Evolutionary conservation across 2,113 vertebrate species (phyloP).

Genomic region (Colinus virginianus): DNA sequence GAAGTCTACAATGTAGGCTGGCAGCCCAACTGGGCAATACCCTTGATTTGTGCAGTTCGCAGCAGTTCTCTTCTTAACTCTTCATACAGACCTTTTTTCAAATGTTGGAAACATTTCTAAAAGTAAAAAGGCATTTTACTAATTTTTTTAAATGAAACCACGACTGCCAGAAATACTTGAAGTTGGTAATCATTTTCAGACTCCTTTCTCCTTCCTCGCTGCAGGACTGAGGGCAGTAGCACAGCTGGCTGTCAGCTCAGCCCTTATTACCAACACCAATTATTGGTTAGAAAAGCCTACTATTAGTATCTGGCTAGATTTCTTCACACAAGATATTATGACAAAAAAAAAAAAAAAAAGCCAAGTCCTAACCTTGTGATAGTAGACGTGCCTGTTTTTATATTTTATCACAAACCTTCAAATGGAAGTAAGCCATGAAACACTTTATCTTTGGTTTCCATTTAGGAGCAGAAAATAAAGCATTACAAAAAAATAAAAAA

Average conservation of each 20-base stretch:
- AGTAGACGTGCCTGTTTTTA: slow-evolving; percentile 54
- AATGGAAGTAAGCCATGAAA: slow-evolving; percentile 54
- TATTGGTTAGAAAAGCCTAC: slow-evolving; percentile 75
- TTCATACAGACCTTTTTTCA: slow-evolving; percentile 60
- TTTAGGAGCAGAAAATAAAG: not conserved
- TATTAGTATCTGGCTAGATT: slow-evolving; percentile 70
- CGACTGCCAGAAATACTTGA: slow-evolving; percentile 69
- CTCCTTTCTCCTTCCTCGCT: slow-evolving; percentile 63
- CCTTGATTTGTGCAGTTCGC: slow-evolving; percentile 78
- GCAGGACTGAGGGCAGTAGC: slow-evolving; percentile 62
- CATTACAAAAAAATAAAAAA: slow-evolving; percentile 30
- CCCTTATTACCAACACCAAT: slow-evolving; percentile 77
- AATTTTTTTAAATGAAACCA: slow-evolving; percentile 80
- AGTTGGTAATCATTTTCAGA: slow-evolving; percentile 70
- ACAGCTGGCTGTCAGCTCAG: slow-evolving; percentile 74
- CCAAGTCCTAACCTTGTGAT: slow-evolving; percentile 49
- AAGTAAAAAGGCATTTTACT: slow-evolving; percentile 76
- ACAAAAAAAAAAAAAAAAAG: slow-evolving; percentile 54
- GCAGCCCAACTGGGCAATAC: slow-evolving; percentile 80
- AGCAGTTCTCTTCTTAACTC: slow-evolving; percentile 73
- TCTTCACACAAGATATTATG: slow-evolving; percentile 58
- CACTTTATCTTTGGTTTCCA: slow-evolving; percentile 29
- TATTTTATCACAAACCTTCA: slow-evolving; percentile 58
- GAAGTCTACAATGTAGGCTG: slow-evolving; percentile 80
- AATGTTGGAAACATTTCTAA: slow-evolving; percentile 73